These are phyloP conservation scores for Eleginops maclovinus DNA, from an alignment of 2,113 vertebrate genomes.

Conservation along the genomic window DNA sequence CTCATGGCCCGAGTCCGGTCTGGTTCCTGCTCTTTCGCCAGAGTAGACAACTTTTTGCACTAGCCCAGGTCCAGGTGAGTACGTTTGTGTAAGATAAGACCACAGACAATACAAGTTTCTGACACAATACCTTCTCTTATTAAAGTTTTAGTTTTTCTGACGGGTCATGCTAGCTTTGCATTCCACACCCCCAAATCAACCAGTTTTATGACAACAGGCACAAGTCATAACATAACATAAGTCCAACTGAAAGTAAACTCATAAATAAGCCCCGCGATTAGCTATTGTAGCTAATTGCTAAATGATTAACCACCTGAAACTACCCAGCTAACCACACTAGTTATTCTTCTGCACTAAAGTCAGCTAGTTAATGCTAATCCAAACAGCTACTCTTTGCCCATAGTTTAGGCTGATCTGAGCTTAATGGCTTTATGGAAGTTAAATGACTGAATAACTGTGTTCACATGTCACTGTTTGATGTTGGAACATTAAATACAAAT, in stretches of 20 bases:
- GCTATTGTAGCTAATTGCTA: not conserved
- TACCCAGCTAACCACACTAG: not conserved
- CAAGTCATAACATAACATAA: no score
- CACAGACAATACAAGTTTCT: not conserved
- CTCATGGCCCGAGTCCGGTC: slow-evolving; percentile 96
- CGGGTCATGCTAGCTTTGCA: not conserved
- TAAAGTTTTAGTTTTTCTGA: not conserved
- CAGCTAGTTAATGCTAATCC: no score
- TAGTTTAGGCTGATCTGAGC: no score
- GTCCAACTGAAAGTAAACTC: not conserved
- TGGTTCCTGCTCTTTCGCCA: slow-evolving; percentile 98
- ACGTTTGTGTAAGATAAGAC: not conserved
- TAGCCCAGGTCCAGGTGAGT: slow-evolving; percentile 86
- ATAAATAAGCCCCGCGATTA: not conserved
- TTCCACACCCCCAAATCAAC: not conserved
- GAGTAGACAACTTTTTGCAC: slow-evolving; percentile 99
- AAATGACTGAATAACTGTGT: no score
- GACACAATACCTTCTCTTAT: not conserved
- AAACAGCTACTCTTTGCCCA: no score
- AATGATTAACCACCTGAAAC: not conserved
- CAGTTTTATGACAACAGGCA: not conserved
- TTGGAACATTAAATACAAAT: no score
- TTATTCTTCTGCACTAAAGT: not conserved
- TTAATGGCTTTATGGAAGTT: no score
- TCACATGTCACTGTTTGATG: no score